A percentile compares a stretch with the other conserved stretches of the same genome.
Conservation (phyloP, 2,888 invertebrate genomes). For the Nomada hirtipes region DNA sequence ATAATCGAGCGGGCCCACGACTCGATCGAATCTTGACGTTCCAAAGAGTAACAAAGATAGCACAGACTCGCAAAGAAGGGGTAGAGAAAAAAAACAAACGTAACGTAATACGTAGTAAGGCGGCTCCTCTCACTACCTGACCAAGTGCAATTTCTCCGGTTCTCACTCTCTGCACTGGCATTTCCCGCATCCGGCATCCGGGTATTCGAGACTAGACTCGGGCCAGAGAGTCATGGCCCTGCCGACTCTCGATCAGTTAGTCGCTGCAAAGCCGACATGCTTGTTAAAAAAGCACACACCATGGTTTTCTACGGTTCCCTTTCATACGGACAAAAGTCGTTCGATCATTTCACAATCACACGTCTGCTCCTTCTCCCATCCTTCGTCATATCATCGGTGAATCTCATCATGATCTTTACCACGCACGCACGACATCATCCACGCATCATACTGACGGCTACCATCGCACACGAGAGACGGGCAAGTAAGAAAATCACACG, state of each 20-base stretch:
- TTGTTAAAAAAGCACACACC: slow-evolving; percentile 83
- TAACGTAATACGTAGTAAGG: slow-evolving; percentile 60
- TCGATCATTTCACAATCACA: slow-evolving; percentile 39
- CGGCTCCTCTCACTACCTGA: slow-evolving; percentile 71
- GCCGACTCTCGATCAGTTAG: slow-evolving; percentile 78
- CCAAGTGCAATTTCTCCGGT: slow-evolving; percentile 64
- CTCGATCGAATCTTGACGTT: slow-evolving; percentile 51
- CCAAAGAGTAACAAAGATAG: slow-evolving; percentile 61
- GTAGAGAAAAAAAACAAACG: slow-evolving; percentile 48
- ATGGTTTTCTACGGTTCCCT: slow-evolving; percentile 68
- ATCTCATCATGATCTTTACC: slow-evolving; percentile 54
- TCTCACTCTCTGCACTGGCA: slow-evolving; percentile 61
- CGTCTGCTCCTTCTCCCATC: slow-evolving; percentile 53
- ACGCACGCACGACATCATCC: slow-evolving; percentile 65
- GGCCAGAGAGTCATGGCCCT: slow-evolving; percentile 63
- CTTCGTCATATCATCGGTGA: slow-evolving; percentile 42
- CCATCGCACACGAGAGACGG: slow-evolving; percentile 67
- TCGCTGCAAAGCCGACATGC: slow-evolving; percentile 85
- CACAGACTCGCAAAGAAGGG: slow-evolving; percentile 63
- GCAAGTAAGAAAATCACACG: slow-evolving; percentile 65
- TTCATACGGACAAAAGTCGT: slow-evolving; percentile 28
- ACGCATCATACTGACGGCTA: slow-evolving; percentile 64
- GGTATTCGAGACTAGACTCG: slow-evolving; percentile 73
- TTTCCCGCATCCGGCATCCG: slow-evolving; percentile 68
- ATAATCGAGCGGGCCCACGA: slow-evolving; percentile 41